Percentiles rank a stretch among this genome's conserved stretches.
Conservation (phyloP, 2,797 vertebrate genomes). For the Sebastes variabilis region DNA sequence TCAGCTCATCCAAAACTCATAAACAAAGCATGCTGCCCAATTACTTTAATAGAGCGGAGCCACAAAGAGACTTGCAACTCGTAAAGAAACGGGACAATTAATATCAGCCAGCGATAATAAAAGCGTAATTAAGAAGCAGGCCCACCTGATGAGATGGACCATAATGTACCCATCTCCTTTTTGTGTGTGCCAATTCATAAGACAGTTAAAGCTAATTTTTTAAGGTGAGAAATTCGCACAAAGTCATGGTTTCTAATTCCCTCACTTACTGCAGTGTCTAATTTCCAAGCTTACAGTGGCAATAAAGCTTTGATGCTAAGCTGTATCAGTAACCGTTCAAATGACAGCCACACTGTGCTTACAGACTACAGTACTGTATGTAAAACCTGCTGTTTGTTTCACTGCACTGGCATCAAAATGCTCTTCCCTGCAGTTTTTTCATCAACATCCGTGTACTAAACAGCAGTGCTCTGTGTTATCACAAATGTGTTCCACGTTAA, state of each 20-base stretch:
- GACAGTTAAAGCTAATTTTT: neutral
- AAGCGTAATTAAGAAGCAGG: constrained; percentile 40
- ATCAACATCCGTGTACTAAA: constrained; percentile 20
- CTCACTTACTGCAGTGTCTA: neutral
- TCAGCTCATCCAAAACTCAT: constrained; percentile 60
- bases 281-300: neutral
- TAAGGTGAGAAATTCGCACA: neutral
- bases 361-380: neutral
- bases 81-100: constrained; percentile 50
- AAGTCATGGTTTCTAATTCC: neutral
- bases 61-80: constrained; percentile 39
- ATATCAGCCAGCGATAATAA: constrained; percentile 62
- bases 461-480: constrained; percentile 12
- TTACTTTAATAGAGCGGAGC: constrained; percentile 68
- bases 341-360: constrained; percentile 5
- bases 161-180: neutral
- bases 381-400: constrained; percentile 21
- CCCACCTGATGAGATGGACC: constrained; percentile 12
- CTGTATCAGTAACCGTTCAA: neutral
- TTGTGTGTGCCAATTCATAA: neutral
- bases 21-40: constrained; percentile 67
- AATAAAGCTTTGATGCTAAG: neutral
- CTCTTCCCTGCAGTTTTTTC: neutral
- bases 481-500: constrained; percentile 12
- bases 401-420: neutral